Percentiles rank a stretch among this genome's conserved stretches.
These are phyloP conservation scores for Drosophila flavopinicola DNA, from an alignment of 2,888 invertebrate genomes.

Conservation along the genomic window DNA sequence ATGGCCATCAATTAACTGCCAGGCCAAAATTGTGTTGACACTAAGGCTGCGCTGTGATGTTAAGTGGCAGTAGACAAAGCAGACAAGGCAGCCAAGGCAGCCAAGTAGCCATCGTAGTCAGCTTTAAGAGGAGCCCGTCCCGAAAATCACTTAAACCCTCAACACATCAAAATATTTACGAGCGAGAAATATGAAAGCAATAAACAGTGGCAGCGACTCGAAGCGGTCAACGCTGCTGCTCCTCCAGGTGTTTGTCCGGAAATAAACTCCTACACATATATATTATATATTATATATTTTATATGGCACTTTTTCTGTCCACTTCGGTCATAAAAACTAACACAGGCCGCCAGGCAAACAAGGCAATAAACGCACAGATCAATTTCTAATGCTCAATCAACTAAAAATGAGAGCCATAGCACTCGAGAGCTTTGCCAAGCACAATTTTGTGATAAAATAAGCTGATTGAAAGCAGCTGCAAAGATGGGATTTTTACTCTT, in stretches of 20 bases:
- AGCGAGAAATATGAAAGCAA: conserved; percentile 71
- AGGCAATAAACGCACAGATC: conserved; percentile 72
- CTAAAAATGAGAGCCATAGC: conserved; percentile 47
- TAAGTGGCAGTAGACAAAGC: conserved; percentile 35
- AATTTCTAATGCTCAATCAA: conserved; percentile 76
- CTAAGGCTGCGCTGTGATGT: conserved; percentile 54
- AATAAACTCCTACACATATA: conserved; percentile 26
- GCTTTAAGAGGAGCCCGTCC: conserved; percentile 23
- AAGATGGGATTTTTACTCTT: conserved; percentile 29
- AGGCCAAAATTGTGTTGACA: conserved; percentile 68
- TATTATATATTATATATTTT: conserved; percentile 8
- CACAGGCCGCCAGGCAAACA: conserved; percentile 51
- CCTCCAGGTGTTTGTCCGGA: conserved; percentile 54
- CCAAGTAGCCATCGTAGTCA: conserved; percentile 1
- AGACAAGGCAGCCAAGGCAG: conserved; percentile 1
- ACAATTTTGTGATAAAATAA: conserved; percentile 45
- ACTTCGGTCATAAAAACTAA: conserved; percentile 64
- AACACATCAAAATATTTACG: conserved; percentile 72
- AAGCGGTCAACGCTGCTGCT: not conserved
- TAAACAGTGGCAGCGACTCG: conserved; percentile 44
- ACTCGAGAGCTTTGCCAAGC: conserved; percentile 33
- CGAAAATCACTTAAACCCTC: conserved; percentile 43
- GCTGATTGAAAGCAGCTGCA: conserved; percentile 53
- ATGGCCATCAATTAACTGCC: conserved; percentile 70
- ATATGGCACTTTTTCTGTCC: conserved; percentile 21